Base-by-base conservation (phyloP, 30 jellyfish, hydroid and myxozoan species). In the Aurelia aurita region DNA sequence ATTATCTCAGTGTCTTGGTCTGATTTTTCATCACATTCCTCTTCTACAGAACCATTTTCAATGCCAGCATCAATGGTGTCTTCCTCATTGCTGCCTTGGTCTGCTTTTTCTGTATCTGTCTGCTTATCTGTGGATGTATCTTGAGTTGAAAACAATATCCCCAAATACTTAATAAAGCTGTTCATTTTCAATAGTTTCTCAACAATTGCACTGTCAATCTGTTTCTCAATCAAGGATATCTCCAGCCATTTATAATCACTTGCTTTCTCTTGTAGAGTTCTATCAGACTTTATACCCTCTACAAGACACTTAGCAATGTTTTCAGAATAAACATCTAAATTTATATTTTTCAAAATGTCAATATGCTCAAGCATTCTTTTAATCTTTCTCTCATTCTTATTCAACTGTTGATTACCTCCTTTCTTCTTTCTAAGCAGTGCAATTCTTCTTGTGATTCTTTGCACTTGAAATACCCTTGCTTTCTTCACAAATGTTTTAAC, bases 391-490 rank as follows among this genome's bases (percentile, higher is more conserved):
- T 71, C 80, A 55, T 84, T 84, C 69, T 73, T 74, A 19, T 68
- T 54, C 11, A n/a, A 29, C 74, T 84, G 82, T 45, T 23, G 32
- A 11, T 59, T 82, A 84, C 11, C 74, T 44, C 94, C 94, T 59
- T 62, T 71, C 49, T 84, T 84, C 43, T 16, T 62, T 65, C 64
- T 35, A 1, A 84, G 76, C 8, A 58, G 21, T 45, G 74, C 69
- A 57, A 73, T 63, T 31, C 88, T 72, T 28, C 88, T 59, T 12
- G 54, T 45, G 39, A 71, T 11, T 59, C 31, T 59, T 0, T 85
- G 88, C 13, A 84, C 65, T 72, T 84, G 88, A 60, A 68, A 71
- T 9, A 74, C 82, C 59, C 87, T 84, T 14, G 83, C 88, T 60
- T 55, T 73, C 49, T 62, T 84, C 49, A 84, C 60, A 14, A 59